Evolutionary conservation across 2,888 invertebrate genomes (phyloP).

Genomic region (Falcaria lacertinaria): DNA sequence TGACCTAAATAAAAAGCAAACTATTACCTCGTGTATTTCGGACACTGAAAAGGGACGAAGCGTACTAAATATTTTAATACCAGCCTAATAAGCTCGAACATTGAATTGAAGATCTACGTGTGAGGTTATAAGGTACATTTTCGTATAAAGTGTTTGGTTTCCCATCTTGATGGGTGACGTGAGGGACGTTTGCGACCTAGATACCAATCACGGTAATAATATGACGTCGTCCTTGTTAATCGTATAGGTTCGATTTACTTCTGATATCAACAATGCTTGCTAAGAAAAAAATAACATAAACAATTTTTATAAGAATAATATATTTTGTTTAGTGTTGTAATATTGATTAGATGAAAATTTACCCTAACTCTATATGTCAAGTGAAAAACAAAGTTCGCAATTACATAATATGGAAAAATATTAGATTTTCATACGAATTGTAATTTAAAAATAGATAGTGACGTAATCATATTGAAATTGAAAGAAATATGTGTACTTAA

Average conservation of each 20-base stretch:
- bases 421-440: too few relatives aligned
- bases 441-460: too few relatives aligned
- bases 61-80: neutral
- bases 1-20: neutral
- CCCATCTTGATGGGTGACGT: neutral
- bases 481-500: too few relatives aligned
- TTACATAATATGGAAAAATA: too few relatives aligned
- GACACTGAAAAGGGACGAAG: neutral
- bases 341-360: too few relatives aligned
- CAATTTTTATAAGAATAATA: too few relatives aligned
- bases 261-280: neutral
- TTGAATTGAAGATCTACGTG: neutral
- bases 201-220: conserved; percentile 26
- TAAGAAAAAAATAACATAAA: too few relatives aligned
- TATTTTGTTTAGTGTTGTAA: too few relatives aligned
- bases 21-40: neutral
- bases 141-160: neutral
- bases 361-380: too few relatives aligned
- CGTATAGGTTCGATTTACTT: conserved; percentile 8
- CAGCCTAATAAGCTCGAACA: neutral
- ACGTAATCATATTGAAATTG: too few relatives aligned
- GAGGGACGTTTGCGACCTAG: conserved; percentile 23
- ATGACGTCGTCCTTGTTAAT: conserved; percentile 15
- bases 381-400: too few relatives aligned
- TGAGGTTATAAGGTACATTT: neutral